phyloP scores from a whole-genome alignment of 2,113 vertebrate genomes.

The Caloenas nicobarica region DNA sequence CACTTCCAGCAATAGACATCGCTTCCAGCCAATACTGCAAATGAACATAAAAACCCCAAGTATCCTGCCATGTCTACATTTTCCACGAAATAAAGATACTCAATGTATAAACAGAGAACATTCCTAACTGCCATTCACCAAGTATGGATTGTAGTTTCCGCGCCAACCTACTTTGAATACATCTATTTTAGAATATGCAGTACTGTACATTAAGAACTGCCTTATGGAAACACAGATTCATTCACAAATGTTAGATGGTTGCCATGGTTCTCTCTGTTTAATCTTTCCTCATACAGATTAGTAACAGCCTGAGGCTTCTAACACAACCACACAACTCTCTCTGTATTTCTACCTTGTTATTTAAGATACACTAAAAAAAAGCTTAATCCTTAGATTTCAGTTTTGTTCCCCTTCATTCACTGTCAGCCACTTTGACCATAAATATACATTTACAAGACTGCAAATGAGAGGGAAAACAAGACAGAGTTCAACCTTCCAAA shows the following conservation, averaged over 20 bases:
- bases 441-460: background rate
- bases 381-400: background rate
- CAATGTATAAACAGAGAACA: constrained; percentile 40
- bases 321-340: background rate
- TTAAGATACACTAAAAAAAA: background rate
- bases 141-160: constrained; percentile 23
- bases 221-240: constrained; percentile 47
- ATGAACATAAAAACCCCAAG: background rate
- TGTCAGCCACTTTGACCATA: background rate
- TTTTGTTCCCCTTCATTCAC: background rate
- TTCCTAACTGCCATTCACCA: constrained; percentile 33
- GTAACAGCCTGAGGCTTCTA: constrained; percentile 19
- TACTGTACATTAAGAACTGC: background rate
- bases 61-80: background rate
- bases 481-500: background rate
- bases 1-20: background rate
- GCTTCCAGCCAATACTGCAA: background rate
- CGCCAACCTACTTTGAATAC: background rate
- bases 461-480: background rate
- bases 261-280: constrained; percentile 21
- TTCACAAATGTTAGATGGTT: constrained; percentile 65
- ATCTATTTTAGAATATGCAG: constrained; percentile 25
- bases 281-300: background rate
- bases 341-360: background rate
- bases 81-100: constrained; percentile 46